These are phyloP conservation scores for Phania funesta DNA, from an alignment of 2,888 invertebrate species.

Conservation along the genomic window DNA sequence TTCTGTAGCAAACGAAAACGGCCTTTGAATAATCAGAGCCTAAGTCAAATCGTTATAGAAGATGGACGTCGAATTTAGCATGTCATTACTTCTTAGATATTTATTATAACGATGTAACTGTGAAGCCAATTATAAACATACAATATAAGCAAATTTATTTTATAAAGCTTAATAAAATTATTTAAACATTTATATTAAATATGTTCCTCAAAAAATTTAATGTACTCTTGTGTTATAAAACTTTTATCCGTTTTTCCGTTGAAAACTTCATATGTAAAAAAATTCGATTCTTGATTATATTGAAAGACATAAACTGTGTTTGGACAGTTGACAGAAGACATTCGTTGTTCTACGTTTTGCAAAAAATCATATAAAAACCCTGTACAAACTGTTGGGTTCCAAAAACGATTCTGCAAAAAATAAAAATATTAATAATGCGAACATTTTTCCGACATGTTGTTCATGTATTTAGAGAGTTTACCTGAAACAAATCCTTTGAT, in stretches of 20 bases:
- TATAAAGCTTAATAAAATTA: background rate
- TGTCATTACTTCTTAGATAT: no score
- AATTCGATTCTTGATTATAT: background rate
- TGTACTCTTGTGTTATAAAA: constrained; percentile 33
- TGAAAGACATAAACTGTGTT: constrained; percentile 37
- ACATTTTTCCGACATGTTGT: background rate
- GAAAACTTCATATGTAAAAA: constrained; percentile 1
- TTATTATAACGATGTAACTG: no score
- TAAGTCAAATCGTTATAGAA: no score
- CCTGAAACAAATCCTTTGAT: constrained; percentile 10
- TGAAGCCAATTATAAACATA: no score
- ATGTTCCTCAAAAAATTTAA: background rate
- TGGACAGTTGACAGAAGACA: constrained; percentile 20
- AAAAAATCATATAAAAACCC: constrained; percentile 32
- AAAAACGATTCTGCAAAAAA: constrained; percentile 20
- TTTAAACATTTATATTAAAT: background rate
- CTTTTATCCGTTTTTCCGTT: constrained; percentile 8
- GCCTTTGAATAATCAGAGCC: no score
- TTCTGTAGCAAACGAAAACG: no score
- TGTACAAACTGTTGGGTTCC: constrained; percentile 25
- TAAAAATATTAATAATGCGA: background rate
- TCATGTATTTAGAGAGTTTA: background rate
- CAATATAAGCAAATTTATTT: no score
- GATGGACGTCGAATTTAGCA: no score
- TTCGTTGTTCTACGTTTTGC: constrained; percentile 12